Evolutionary conservation across 2,797 vertebrate genomes (phyloP).

Genomic region (Tapirus indicus): DNA sequence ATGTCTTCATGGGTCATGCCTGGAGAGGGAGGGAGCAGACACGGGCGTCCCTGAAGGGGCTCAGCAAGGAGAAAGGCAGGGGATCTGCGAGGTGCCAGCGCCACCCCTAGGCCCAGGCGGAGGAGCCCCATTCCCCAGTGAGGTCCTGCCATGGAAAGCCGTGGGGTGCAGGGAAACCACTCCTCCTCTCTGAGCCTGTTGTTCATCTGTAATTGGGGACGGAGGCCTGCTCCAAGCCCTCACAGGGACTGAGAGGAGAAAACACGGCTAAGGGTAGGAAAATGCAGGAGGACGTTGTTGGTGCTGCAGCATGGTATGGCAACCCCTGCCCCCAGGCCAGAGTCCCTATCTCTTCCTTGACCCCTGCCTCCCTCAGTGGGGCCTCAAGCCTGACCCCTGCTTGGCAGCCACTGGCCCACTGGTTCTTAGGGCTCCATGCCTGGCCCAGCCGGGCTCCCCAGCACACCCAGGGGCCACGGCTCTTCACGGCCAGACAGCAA

Average conservation of each 20-base stretch:
- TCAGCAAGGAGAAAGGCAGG: not conserved
- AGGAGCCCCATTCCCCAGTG: not conserved
- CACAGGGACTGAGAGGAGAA: not conserved
- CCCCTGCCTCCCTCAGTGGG: not conserved
- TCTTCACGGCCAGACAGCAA: not conserved
- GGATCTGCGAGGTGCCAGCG: accelerated
- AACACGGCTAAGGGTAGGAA: not conserved
- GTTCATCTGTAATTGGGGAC: not conserved
- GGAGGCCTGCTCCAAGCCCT: not conserved
- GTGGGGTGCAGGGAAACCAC: not conserved
- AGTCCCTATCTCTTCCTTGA: not conserved
- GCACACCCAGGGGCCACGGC: accelerated
- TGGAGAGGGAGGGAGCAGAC: conserved; percentile 80
- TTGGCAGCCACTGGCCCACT: not conserved
- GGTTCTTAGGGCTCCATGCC: not conserved
- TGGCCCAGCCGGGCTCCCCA: not conserved
- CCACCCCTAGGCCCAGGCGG: not conserved
- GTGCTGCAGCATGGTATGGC: not conserved
- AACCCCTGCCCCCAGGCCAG: not conserved
- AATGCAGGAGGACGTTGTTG: not conserved
- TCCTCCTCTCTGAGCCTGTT: not conserved
- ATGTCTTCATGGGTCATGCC: conserved; percentile 99
- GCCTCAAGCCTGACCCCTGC: not conserved
- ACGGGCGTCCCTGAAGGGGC: not conserved
- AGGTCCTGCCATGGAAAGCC: not conserved